A percentile compares a stretch with the other conserved stretches of the same genome.
Evolutionary conservation across 1,140 invertebrate genomes (phyloP).

Genomic region (Periplaneta americana): DNA sequence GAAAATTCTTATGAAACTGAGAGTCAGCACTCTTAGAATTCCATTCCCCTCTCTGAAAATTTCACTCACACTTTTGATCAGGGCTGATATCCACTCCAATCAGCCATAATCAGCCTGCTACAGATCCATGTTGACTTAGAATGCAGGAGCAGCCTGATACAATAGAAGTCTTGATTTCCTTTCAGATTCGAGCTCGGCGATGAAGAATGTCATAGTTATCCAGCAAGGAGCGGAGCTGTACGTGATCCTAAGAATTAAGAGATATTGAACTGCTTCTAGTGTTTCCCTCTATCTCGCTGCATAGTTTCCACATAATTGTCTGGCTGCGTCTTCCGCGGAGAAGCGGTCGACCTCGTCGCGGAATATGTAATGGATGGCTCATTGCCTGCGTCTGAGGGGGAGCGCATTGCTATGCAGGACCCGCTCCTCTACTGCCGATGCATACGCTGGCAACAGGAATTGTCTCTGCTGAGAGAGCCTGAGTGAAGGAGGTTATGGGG

Average conservation of each 20-base stretch:
- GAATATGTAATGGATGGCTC: background rate
- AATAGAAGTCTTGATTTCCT: background rate
- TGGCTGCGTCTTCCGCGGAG: background rate
- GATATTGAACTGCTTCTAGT: background rate
- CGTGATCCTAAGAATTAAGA: background rate
- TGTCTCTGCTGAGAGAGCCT: background rate
- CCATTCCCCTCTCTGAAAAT: too few relatives aligned
- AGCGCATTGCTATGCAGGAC: background rate
- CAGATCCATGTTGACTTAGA: too few relatives aligned
- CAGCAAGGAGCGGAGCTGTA: background rate
- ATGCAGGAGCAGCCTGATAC: too few relatives aligned
- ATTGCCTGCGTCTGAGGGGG: background rate
- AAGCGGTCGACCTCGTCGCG: background rate
- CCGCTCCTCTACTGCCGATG: background rate
- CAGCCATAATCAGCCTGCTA: background rate
- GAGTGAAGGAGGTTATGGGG: background rate
- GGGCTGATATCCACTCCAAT: background rate
- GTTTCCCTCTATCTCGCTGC: background rate
- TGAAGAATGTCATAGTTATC: background rate
- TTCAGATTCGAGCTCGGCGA: background rate
- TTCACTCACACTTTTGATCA: background rate
- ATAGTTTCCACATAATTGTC: background rate
- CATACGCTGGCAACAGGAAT: background rate
- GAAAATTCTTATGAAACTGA: too few relatives aligned
- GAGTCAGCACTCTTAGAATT: too few relatives aligned